Base-by-base conservation (phyloP, 2,888 invertebrate species). In the Unio pictorum region DNA sequence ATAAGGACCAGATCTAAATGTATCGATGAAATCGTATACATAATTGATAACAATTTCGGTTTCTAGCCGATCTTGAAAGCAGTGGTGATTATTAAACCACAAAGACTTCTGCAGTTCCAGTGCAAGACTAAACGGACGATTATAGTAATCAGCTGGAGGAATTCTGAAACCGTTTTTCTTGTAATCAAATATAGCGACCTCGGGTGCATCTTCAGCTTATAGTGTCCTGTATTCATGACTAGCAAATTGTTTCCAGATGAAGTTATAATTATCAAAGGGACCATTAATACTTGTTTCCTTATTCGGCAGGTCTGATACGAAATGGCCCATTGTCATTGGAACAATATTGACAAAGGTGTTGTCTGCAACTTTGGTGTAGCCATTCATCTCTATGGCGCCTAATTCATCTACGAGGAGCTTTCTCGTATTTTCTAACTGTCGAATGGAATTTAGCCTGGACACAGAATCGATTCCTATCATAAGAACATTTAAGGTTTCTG, bases 351-450 rank as follows among this genome's bases (percentile, higher is more conserved):
- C 71, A 88, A 95, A 96, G 0, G 97, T 97, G 89, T 97, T 97
- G 89, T 97, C 97, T 5, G 94, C 97, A 15, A 97, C 94, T 92
- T 97, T 98, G 87, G 95, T 96, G 89, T 95, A 96, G 8, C 97
- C 97, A 78, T 94, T 90, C 87, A 98, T 92, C 87, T 96, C 95
- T 66, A 95, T 92, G 56, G 94, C 93, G 30, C 92, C 92, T 73
- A 94, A 90, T 30, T 93, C 92, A 28, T 92, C 89, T 69, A 92
- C 91, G 66, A 96, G 90, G 80, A 92, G 93, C 4, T 91, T 87
- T 8, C 81, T 80, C 76, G 78, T 95, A 84, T 92, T 92, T 0
- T 94, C 94, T 94, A 96, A 94, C 82, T 95, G 95, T 67, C 96
- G 92, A 75, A 94, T 93, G 81, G 96, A 94, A 90, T 96, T 96